phyloP scores from a whole-genome alignment of 92 coral and sea anemone genomes.

The Umimayanthus chanpuru region DNA sequence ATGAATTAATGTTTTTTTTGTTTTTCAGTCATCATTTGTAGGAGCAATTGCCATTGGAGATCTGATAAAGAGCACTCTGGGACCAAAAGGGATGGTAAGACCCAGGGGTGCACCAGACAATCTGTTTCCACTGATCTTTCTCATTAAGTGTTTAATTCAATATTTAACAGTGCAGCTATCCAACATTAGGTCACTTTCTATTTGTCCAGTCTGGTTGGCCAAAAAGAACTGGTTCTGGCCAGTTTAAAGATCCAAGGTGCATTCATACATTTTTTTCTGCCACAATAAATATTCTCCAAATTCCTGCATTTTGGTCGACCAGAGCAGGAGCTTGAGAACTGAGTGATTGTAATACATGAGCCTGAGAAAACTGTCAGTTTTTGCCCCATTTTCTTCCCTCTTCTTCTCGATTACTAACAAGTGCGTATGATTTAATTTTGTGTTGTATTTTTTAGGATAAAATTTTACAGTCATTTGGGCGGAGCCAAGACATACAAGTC shows the following conservation, averaged over 20 bases:
- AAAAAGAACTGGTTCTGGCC: too few relatives aligned
- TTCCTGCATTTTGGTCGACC: too few relatives aligned
- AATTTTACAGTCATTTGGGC: conserved; percentile 90
- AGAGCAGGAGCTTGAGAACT: too few relatives aligned
- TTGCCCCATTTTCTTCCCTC: too few relatives aligned
- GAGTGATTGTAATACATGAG: too few relatives aligned
- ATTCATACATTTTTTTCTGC: too few relatives aligned
- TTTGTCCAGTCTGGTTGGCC: too few relatives aligned
- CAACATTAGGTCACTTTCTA: not conserved
- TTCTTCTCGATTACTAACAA: not conserved
- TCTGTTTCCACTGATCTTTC: not conserved
- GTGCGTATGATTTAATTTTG: not conserved
- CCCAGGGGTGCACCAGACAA: not conserved
- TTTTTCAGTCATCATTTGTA: too few relatives aligned
- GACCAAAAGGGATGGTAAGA: conserved; percentile 99
- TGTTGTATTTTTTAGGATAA: conserved; percentile 72
- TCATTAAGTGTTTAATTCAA: not conserved
- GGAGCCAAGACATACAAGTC: conserved; percentile 88
- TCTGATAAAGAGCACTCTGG: conserved; percentile 91
- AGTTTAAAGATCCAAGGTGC: too few relatives aligned
- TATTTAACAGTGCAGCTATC: not conserved
- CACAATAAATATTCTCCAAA: too few relatives aligned
- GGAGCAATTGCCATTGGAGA: conserved; percentile 99
- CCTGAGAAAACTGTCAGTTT: too few relatives aligned
- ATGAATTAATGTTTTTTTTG: too few relatives aligned